Base-by-base conservation (phyloP, 1,140 invertebrate species). In the Scylla paramamosain region DNA sequence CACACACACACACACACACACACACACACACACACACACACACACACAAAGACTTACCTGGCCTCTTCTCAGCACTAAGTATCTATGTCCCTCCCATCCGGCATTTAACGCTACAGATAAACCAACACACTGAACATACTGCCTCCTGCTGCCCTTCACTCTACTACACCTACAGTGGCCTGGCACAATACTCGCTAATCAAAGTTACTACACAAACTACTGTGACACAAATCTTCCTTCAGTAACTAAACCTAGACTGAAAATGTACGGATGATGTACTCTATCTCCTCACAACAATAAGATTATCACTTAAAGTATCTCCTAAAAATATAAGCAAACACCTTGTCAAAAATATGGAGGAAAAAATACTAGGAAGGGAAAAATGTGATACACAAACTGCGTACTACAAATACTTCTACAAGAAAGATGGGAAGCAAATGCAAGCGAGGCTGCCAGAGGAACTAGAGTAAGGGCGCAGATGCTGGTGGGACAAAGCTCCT, bases 1-100 rank as follows among this genome's bases (percentile, higher is more conserved):
- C 67, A 77, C 67, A 77, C 67, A 77, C 67, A 77, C 67, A 77
- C 67, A 77, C 67, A 77, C 67, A 77, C 67, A 77, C 67, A 77
- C 25, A 77, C 67, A 77, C 67, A 77, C 67, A 77, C 67, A 77
- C 67, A 77, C 67, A 77, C 67, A 77, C 67, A 77, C 67, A 77
- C 67, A 77, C 67, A 77, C 67, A 77, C 67, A 77, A 6, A 77
- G 6, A 77, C 67, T 77, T 77, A 77, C 67, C 67, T 77, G 12
- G 16, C 16, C 52, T 59, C 52, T 59, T 59, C 10, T 59, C 12
- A 20, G 52, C 16, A 4, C 52, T 59, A 59, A 59, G 39, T 39
- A 39, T 39, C 39, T 39, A 39, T 39, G 39, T 39, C 0, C 52
- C 3, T 59, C 16, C 52, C 16, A 59, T 12, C 52, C 10, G 52